Evolutionary conservation across 2,797 vertebrate genomes (phyloP), one percentile per base, ranked within the genome.

Genomic region (Microctenopoma steveboyesi): DNA sequence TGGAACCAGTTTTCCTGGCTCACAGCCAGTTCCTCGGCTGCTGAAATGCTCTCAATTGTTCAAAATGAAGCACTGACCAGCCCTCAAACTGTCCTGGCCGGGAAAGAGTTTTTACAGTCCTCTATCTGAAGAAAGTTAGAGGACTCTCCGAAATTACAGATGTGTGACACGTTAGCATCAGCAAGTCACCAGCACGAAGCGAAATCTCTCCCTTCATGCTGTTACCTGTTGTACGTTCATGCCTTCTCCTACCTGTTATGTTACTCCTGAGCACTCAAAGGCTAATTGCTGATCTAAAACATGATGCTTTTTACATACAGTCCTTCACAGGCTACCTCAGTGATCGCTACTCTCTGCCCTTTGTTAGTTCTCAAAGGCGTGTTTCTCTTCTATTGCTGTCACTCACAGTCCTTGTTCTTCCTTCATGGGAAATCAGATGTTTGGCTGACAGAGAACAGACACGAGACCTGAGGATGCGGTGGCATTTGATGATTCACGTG

Each of bases 401-500:
- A 12, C 9, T 59, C 22, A 62, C 22, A 22, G 22, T 22, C 22
- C 22, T 22, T 55, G 18, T 33, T 40, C 43, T 9, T 37, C 15
- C 11, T 30, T 64, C 22, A 35, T 0, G 60, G 13, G 46, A 50
- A n/a, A 28, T 1, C 15, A 8, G 47, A 60, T 55, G 8, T 40
- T 28, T 37, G 48, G 53, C 14, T 48, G 16, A 7, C 46, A 55
- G 57, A 37, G 53, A 47, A 43, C 2, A 40, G 53, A 37, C 43
- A 9, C 39, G n/a, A 35, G 13, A 45, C 35, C 18, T 33, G 13
- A 50, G 50, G 22, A 11, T 4, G 28, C 5, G 46, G 11, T 54
- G 18, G 33, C 49, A 61, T 66, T 30, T 37, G 54, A 69, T 53
- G 52, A 74, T 63, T 55, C 1, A 28, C 64, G 42, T 1, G 40